These are phyloP conservation scores for Metallyticus violacea DNA, from an alignment of 2,888 invertebrate species.

Conservation along the genomic window DNA sequence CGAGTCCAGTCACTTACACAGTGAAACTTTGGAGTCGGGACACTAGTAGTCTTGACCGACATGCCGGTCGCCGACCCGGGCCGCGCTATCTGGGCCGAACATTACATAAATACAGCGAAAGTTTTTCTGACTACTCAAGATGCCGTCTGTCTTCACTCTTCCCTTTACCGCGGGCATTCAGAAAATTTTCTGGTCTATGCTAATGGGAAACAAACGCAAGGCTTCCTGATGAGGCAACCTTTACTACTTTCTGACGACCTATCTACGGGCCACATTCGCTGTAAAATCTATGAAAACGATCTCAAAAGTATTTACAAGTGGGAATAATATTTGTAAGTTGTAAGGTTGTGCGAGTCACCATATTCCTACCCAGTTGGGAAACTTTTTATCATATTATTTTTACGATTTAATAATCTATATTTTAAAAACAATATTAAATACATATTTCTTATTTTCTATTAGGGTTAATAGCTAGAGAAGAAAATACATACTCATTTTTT, in stretches of 20 bases:
- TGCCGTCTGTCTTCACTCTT: neutral
- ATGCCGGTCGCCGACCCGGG: conserved; percentile 40
- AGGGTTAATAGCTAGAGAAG: too few relatives aligned
- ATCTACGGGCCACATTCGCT: neutral
- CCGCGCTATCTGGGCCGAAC: conserved; percentile 25
- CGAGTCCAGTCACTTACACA: neutral
- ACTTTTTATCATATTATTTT: too few relatives aligned
- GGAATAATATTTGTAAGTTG: too few relatives aligned
- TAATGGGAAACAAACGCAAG: neutral
- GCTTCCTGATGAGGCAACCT: neutral
- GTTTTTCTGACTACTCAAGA: neutral
- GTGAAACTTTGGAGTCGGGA: neutral
- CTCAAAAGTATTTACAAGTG: too few relatives aligned
- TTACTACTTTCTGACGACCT: neutral
- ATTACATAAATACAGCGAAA: neutral
- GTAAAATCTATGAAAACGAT: too few relatives aligned
- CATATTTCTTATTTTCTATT: too few relatives aligned
- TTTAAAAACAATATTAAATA: too few relatives aligned
- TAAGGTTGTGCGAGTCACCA: too few relatives aligned
- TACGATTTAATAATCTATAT: too few relatives aligned
- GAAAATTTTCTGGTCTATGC: neutral
- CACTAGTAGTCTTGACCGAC: conserved; percentile 22
- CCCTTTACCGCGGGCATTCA: too few relatives aligned
- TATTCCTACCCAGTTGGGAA: too few relatives aligned
- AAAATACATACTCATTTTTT: too few relatives aligned